phyloP scores from a whole-genome alignment of 2,113 vertebrate genomes.

The Elephas maximus region DNA sequence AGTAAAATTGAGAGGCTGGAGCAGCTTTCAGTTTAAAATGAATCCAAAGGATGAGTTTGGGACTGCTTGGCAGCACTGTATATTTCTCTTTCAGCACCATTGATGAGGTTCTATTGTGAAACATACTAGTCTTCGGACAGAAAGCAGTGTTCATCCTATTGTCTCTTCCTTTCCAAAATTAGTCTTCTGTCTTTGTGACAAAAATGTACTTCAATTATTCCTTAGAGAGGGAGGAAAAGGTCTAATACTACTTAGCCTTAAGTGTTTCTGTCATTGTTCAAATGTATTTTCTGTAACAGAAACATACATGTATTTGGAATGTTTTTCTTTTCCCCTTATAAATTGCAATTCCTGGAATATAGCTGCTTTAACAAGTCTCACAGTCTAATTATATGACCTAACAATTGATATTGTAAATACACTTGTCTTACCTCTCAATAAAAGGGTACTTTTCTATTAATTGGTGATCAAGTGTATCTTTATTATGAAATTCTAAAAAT shows the following conservation, averaged over 20 bases:
- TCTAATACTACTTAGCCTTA: slow-evolving; percentile 86
- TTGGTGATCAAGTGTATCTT: slow-evolving; percentile 56
- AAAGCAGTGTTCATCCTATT: slow-evolving; percentile 74
- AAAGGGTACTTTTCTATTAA: slow-evolving; percentile 90
- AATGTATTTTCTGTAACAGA: slow-evolving; percentile 86
- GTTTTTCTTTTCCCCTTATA: slow-evolving; percentile 80
- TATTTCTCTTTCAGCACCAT: slow-evolving; percentile 22
- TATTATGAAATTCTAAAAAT: slow-evolving; percentile 52
- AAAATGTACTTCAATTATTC: slow-evolving; percentile 70
- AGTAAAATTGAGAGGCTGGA: neutral
- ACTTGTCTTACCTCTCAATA: slow-evolving; percentile 91
- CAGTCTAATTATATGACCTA: slow-evolving; percentile 83
- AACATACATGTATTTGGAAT: slow-evolving; percentile 77
- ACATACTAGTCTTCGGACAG: slow-evolving; percentile 65
- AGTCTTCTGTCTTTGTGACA: slow-evolving; percentile 67
- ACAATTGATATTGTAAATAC: slow-evolving; percentile 89
- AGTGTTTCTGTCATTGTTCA: slow-evolving; percentile 85
- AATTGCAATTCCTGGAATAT: slow-evolving; percentile 84
- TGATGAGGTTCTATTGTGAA: slow-evolving; percentile 66
- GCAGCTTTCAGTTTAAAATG: slow-evolving; percentile 61
- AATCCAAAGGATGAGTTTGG: slow-evolving; percentile 36
- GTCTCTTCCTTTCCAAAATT: slow-evolving; percentile 73
- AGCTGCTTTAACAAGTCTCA: slow-evolving; percentile 85
- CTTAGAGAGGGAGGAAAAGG: slow-evolving; percentile 80
- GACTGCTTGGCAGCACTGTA: slow-evolving; percentile 21